phyloP scores from a whole-genome alignment of 92 coral and sea anemone genomes.

The Parazoanthus atlanticus region DNA sequence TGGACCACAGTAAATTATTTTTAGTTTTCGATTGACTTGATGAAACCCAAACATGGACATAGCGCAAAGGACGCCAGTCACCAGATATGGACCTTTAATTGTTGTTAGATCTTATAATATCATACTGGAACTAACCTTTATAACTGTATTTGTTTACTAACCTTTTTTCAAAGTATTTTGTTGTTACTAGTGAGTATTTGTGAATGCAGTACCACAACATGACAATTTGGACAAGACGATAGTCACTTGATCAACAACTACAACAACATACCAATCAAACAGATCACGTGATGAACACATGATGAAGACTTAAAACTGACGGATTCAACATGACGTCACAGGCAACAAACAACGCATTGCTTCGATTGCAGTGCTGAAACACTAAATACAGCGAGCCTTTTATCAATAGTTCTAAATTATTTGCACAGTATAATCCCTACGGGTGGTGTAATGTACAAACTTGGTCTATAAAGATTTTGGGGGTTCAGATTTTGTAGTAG shows the following conservation, averaged over 20 bases:
- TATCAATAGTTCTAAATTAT: no score
- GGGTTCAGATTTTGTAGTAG: background rate
- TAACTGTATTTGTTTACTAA: slow-evolving; percentile 13
- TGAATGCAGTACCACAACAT: slow-evolving; percentile 24
- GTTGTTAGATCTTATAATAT: background rate
- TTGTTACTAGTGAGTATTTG: slow-evolving; percentile 11
- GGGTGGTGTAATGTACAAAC: background rate
- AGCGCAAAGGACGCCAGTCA: background rate
- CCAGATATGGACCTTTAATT: background rate
- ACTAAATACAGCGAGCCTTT: background rate
- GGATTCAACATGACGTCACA: slow-evolving; percentile 29
- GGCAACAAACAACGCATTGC: background rate
- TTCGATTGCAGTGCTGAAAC: background rate
- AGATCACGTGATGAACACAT: background rate
- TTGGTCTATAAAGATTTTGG: background rate
- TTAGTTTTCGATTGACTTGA: no score
- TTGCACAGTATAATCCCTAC: no score
- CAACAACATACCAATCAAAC: background rate
- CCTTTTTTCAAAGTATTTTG: slow-evolving; percentile 3
- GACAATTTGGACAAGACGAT: slow-evolving; percentile 14
- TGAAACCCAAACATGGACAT: no score
- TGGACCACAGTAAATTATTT: background rate
- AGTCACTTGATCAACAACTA: slow-evolving; percentile 23
- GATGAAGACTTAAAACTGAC: slow-evolving; percentile 25
- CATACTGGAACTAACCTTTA: background rate